Evolutionary conservation across 2,113 vertebrate genomes (phyloP), one percentile per base, ranked within the genome.

Genomic region (Capra hircus): DNA sequence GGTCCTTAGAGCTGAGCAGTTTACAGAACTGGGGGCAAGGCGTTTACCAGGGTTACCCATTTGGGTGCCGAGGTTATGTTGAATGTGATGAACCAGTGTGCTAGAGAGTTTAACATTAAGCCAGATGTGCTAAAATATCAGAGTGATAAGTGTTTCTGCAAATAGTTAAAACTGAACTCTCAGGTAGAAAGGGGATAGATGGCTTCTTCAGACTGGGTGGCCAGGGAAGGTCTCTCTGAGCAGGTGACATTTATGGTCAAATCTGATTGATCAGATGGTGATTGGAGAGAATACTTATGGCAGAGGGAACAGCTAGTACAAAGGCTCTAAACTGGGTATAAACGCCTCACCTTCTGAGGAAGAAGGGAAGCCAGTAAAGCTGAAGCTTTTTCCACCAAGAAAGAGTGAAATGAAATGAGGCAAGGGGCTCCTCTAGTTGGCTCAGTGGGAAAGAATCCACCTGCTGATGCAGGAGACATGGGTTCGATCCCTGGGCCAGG

Each of bases 161-260:
- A 55, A 97, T 48, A 89, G 59, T 89, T 96, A 93, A 97, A 93
- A 77, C 50, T 89, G 53, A n/a, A 23, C 67, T 93, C 27, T 93
- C 77, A 62, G 45, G 16, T 40, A 57, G 64, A 74, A 84, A 77
- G 43, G 50, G 53, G 12, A 25, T 83, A 84, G 62, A 36, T 30
- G 30, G 14, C 25, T 55, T 88, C 87, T 92, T 93, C 57, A 60
- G 43, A 50, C 25, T 27, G 1, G 21, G 36, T 59, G 30, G 25
- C 30, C 59, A 91, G 40, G 30, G 55, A 59, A 71, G 30, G 27
- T 30, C 64, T 81, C 59, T 81, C 52, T 36, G n/a, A 21, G 23
- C 50, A 90, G 60, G 43, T 87, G 48, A 64, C 40, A 62, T 55
- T 74, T 94, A 13, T 95, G 60, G 50, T 88, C 62, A 67, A 12